phyloP scores from a whole-genome alignment of 2,888 invertebrate genomes.

The Troides oblongomaculatus region DNA sequence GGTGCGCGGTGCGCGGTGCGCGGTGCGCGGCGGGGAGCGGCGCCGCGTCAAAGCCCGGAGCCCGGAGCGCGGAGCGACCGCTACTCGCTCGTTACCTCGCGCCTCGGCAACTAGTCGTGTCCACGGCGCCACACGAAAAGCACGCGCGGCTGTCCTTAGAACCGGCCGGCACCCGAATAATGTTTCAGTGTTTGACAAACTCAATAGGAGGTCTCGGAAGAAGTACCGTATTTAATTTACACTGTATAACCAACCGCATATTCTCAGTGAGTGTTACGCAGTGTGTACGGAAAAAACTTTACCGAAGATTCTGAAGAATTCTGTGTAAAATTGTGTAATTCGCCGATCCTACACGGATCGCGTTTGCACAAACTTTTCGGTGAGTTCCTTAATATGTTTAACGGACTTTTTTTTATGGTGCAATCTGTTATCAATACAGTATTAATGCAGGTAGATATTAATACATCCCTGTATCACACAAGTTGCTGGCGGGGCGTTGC shows the following conservation, averaged over 20 bases:
- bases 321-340: conserved; percentile 79
- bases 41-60: conserved; percentile 50
- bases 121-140: conserved; percentile 72
- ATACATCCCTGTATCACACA: conserved; percentile 37
- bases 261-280: conserved; percentile 80
- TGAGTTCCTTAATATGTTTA: conserved; percentile 50
- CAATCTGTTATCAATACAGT: conserved; percentile 28
- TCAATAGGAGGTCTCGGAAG: conserved; percentile 79
- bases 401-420: conserved; percentile 17
- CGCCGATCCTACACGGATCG: conserved; percentile 73
- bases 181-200: conserved; percentile 80
- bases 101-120: conserved; percentile 62
- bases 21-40: conserved; percentile 39
- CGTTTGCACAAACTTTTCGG: conserved; percentile 77
- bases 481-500: conserved; percentile 61
- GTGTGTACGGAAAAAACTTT: conserved; percentile 81
- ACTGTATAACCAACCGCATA: conserved; percentile 77
- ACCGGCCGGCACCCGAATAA: conserved; percentile 79
- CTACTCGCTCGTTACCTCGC: conserved; percentile 42
- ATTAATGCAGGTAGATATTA: conserved; percentile 40
- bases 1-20: too few species aligned
- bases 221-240: conserved; percentile 77
- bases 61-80: conserved; percentile 42
- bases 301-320: conserved; percentile 80
- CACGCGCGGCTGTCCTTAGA: conserved; percentile 74